Percentiles rank a stretch among this genome's conserved stretches.
phyloP scores from a whole-genome alignment of 2,113 vertebrate species.

The Danio rerio region DNA sequence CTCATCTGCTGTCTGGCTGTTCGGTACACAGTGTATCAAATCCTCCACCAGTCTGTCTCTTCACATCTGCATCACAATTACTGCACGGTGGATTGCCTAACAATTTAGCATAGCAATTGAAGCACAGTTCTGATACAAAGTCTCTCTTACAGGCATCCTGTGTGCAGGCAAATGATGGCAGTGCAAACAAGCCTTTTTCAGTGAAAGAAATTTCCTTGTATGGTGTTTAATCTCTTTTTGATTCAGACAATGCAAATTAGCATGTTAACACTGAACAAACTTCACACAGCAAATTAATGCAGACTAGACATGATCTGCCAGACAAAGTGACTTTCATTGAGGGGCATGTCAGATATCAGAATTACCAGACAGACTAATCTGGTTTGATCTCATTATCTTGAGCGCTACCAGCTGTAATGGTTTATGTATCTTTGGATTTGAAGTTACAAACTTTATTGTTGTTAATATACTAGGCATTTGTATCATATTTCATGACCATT shows the following conservation, averaged over 20 bases:
- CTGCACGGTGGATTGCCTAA: constrained; percentile 31
- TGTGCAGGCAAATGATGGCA: constrained; percentile 16
- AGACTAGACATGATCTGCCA: too few species aligned
- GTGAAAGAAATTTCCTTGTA: too few species aligned
- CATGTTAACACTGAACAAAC: too few species aligned
- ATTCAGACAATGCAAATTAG: too few species aligned
- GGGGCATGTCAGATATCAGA: neutral
- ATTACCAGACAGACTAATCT: neutral
- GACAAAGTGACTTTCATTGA: neutral
- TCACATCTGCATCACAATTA: constrained; percentile 73
- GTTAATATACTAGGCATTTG: too few species aligned
- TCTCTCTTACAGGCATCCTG: neutral
- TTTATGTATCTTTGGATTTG: neutral
- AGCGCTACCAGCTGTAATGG: too few species aligned
- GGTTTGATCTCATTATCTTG: neutral
- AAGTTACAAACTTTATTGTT: neutral
- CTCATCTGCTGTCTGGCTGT: neutral
- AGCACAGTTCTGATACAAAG: neutral
- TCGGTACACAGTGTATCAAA: constrained; percentile 13
- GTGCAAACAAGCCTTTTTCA: neutral
- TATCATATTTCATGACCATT: too few species aligned
- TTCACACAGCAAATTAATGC: neutral
- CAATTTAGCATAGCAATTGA: neutral
- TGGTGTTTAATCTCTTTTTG: too few species aligned
- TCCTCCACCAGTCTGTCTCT: constrained; percentile 61